Conservation (phyloP, 2,888 invertebrate genomes). For the Frankliniella fusca region DNA sequence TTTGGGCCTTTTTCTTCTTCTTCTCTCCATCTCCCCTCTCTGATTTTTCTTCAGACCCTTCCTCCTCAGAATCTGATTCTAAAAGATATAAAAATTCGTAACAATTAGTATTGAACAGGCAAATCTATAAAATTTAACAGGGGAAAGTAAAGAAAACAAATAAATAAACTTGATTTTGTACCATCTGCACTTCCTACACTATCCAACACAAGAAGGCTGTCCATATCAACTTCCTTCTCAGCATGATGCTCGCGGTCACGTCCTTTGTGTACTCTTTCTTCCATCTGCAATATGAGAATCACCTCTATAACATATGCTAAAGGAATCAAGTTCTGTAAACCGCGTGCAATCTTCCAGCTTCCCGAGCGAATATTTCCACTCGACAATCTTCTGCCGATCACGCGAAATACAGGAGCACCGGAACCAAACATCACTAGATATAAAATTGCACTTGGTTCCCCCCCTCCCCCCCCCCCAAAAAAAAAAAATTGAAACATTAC, state of each 20-base stretch:
- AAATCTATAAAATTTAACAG: conserved; percentile 31
- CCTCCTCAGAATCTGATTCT: conserved; percentile 53
- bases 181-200: conserved; percentile 82
- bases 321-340: no score
- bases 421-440: no score
- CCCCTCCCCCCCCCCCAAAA: no score
- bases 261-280: conserved; percentile 45
- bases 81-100: conserved; percentile 30
- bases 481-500: no score
- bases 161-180: conserved; percentile 45
- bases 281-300: conserved; percentile 48
- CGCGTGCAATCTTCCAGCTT: no score
- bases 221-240: conserved; percentile 69
- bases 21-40: conserved; percentile 46
- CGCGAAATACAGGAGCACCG: no score
- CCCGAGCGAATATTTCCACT: no score
- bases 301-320: no score
- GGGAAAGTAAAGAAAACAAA: conserved; percentile 33
- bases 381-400: no score
- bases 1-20: conserved; percentile 51
- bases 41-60: conserved; percentile 50
- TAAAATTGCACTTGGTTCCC: no score
- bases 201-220: conserved; percentile 83
- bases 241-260: not conserved
- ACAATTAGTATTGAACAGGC: conserved; percentile 36